phyloP scores from a whole-genome alignment of 2,797 vertebrate genomes.

The Trachops cirrhosus region DNA sequence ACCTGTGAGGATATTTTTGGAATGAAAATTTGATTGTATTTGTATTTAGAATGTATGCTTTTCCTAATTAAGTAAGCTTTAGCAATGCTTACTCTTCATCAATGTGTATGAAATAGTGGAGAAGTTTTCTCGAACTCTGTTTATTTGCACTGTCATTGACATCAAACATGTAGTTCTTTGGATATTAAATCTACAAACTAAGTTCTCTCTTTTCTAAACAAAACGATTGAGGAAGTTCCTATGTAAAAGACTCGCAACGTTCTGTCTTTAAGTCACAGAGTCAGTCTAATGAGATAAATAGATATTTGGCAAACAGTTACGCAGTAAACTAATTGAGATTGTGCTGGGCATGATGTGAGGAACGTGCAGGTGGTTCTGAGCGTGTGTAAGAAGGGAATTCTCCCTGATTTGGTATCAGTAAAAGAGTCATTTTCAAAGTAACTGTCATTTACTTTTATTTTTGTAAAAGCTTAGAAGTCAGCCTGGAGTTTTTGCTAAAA shows the following conservation, averaged over 20 bases:
- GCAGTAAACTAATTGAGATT: neutral
- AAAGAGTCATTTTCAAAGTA: slow-evolving; percentile 5
- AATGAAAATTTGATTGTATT: slow-evolving; percentile 61
- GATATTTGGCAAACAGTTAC: neutral
- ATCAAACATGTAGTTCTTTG: neutral
- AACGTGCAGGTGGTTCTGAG: neutral
- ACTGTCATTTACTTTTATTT: neutral
- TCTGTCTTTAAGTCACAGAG: neutral
- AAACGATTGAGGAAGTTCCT: neutral
- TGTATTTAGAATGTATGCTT: slow-evolving; percentile 68
- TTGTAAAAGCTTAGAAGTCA: neutral
- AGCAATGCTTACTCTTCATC: slow-evolving; percentile 66
- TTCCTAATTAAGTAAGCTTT: slow-evolving; percentile 64
- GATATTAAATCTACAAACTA: slow-evolving; percentile 24
- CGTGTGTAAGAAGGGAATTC: neutral
- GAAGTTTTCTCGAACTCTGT: slow-evolving; percentile 50
- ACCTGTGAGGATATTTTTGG: slow-evolving; percentile 61
- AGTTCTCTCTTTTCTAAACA: neutral
- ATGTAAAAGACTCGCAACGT: neutral
- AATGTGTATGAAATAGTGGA: slow-evolving; percentile 50
- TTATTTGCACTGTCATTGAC: neutral
- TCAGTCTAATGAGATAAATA: neutral
- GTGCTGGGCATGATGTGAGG: neutral
- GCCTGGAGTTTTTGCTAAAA: neutral
- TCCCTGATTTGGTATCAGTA: neutral